Conservation (phyloP, 2,888 invertebrate genomes). For the Mimas tiliae region DNA sequence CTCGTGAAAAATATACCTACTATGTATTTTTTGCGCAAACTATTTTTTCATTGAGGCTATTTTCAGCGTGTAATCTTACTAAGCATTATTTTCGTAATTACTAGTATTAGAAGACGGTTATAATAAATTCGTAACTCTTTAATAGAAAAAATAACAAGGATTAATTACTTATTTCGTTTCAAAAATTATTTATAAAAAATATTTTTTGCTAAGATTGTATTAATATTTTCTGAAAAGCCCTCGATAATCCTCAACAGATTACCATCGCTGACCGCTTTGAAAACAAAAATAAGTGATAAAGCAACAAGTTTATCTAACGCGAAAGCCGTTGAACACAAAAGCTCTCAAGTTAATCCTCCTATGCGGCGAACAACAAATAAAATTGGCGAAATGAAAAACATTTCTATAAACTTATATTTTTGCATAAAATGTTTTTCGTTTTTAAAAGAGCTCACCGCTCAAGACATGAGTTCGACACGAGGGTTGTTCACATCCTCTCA, state of each 20-base stretch:
- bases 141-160: neutral
- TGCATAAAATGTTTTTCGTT: no score
- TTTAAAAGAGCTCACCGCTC: neutral
- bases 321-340: slow-evolving; percentile 17
- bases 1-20: neutral
- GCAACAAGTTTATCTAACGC: slow-evolving; percentile 18
- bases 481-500: neutral
- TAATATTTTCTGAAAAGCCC: neutral
- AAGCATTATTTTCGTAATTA: neutral
- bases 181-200: neutral
- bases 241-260: neutral
- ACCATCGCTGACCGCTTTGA: neutral
- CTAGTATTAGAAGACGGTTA: no score
- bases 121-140: no score
- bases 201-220: neutral
- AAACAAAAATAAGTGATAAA: neutral
- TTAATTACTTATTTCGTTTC: neutral
- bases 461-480: neutral
- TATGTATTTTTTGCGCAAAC: neutral
- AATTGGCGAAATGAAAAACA: slow-evolving; percentile 4
- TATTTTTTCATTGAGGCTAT: neutral
- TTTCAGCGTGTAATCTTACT: neutral
- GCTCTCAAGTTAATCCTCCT: slow-evolving; percentile 14
- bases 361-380: slow-evolving; percentile 1
- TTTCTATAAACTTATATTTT: neutral